Base-by-base conservation (phyloP, 2,797 vertebrate species). In the Hypotaenidia okinawae region DNA sequence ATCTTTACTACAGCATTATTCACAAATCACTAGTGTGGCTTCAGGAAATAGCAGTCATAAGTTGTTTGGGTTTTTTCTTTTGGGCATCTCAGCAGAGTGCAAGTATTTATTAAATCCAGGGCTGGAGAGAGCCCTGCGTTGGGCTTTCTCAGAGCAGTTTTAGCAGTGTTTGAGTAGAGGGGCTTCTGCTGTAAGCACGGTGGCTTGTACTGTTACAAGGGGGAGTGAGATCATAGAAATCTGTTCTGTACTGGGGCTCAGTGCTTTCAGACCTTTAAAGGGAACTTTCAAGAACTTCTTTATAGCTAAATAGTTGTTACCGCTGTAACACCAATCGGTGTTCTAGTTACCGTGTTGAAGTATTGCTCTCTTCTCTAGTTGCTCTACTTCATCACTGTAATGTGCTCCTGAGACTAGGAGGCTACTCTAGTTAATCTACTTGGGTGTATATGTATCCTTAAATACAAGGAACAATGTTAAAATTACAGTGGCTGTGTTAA, bases 241-340 rank as follows among this genome's bases (percentile, higher is more conserved):
- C 27, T 63, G 4, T 58, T 57, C 8, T 0, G 1, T 78, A 1
- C n/a, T 79, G 59, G 16, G 12, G 12, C 27, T 55, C 91, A 21
- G 30, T 27, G 9, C 51, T 74, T 91, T 80, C 49, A 63, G 12
- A 35, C 70, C 19, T 85, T 73, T 25, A 33, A 77, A 68, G 16
- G n/a, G 11, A 43, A 41, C 72, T 75, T 18, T 17, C 55, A 90
- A 61, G 3, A 62, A 87, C 23, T 27, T 57, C 28, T 70, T 54
- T 4, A 28, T 73, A 79, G 57, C 22, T 63, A 49, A 83, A 10
- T 66, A 83, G 28, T 39, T 57, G 57, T 67, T 80, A 30, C 10
- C 2, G 9, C 24, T 66, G 28, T 52, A 22, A 39, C 27, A n/a
- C 21, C 1, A 2, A 55, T 30, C 2, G 2, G 22, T 69, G 43